Evolutionary conservation across 2,113 vertebrate species (phyloP), one percentile per base, ranked within the genome.

Genomic region (Picathartes gymnocephalus): DNA sequence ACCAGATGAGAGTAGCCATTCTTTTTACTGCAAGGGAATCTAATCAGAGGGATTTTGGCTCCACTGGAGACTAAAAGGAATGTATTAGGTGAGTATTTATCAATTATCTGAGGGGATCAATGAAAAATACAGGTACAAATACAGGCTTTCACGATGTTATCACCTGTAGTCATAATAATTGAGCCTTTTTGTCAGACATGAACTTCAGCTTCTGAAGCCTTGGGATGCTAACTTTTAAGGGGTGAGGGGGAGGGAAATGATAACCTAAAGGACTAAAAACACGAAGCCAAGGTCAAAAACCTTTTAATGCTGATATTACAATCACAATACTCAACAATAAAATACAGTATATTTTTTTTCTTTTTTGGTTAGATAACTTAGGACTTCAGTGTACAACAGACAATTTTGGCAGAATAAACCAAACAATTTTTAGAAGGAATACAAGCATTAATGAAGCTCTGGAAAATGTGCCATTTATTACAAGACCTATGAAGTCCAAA

Each of bases 131-230:
- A 79, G 21, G 35, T 25, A 76, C 16, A 42, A 74, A 18, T n/a
- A 54, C 3, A 28, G 24, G 18, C 37, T 81, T 70, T 15, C n/a
- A 31, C 5, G 9, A 30, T 60, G 28, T 39, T 42, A 65, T 21
- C 33, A 35, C 7, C 13, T 53, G 11, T 8, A 56, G 10, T 22
- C 1, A 0, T 25, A 58, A 65, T 1, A 80, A 20, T 1, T 18
- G 11, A 85, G 16, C 25, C 33, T 82, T 69, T 88, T 48, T 18
- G 9, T 37, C n/a, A 78, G 57, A 53, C 35, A 62, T 6, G 21
- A 87, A 45, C 73, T 68, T 40, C 4, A 68, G 31, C 20, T 74
- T 66, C 70, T 68, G 11, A 74, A 74, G 28, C 58, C 24, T n/a
- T 30, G 4, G 28, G 23, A 58, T 37, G 7, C 25, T 61, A 87